Evolutionary conservation across 2,797 vertebrate species (phyloP).

Genomic region (Pygocentrus nattereri): DNA sequence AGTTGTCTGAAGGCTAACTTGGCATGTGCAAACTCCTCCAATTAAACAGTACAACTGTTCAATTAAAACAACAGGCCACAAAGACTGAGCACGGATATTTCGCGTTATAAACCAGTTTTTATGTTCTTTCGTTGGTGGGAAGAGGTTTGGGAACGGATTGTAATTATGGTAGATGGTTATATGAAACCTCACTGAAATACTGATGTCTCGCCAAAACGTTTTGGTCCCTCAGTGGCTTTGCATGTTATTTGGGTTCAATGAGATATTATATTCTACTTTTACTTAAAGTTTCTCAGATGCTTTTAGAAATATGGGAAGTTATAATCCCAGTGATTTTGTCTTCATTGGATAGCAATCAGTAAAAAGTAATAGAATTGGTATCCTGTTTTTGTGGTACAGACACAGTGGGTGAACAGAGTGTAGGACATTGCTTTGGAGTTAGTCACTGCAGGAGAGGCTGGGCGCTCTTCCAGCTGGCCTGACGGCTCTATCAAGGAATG

Average conservation of each 20-base stretch:
- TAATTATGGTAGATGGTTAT: slow-evolving; percentile 5
- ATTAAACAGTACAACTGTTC: slow-evolving; percentile 30
- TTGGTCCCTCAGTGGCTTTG: neutral
- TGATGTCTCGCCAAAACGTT: neutral
- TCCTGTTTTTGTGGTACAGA: slow-evolving; percentile 40
- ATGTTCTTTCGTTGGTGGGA: slow-evolving; percentile 1
- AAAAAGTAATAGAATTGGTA: slow-evolving; percentile 37
- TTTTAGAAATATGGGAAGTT: neutral
- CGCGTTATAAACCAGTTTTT: neutral
- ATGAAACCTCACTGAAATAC: slow-evolving; percentile 2
- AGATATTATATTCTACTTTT: neutral
- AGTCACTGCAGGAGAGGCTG: slow-evolving; percentile 82
- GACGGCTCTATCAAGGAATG: slow-evolving; percentile 83
- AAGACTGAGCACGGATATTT: neutral
- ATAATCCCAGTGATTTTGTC: slow-evolving; percentile 3
- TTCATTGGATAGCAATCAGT: slow-evolving; percentile 12
- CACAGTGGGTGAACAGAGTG: slow-evolving; percentile 52
- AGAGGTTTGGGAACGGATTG: neutral
- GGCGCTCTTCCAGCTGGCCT: slow-evolving; percentile 83
- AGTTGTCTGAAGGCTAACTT: slow-evolving; percentile 13
- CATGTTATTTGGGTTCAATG: too few species aligned
- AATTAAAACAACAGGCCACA: slow-evolving; percentile 28
- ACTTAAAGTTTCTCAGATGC: neutral
- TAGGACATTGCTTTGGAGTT: slow-evolving; percentile 82
- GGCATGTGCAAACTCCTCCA: neutral